A percentile compares a stretch with the other conserved stretches of the same genome.
These are phyloP conservation scores for Rhabditoides inermis DNA, from an alignment of 2,888 invertebrate species.

Conservation along the genomic window DNA sequence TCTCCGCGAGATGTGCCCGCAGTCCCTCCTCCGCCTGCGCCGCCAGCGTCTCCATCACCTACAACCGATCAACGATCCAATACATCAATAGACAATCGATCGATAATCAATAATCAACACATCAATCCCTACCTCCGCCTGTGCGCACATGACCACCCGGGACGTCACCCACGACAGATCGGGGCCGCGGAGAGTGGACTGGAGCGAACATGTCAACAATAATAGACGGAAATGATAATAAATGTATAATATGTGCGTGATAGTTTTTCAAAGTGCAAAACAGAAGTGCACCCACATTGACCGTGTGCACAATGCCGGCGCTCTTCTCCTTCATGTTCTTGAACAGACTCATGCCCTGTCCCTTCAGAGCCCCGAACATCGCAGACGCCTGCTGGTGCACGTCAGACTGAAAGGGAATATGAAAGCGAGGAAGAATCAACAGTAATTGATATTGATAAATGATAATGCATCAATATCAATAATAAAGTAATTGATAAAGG, in stretches of 20 bases:
- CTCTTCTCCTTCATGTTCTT: slow-evolving; percentile 91
- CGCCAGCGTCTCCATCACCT: slow-evolving; percentile 24
- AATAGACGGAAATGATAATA: no score
- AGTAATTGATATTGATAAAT: no score
- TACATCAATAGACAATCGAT: slow-evolving; percentile 80
- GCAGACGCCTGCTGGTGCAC: slow-evolving; percentile 52
- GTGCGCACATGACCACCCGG: slow-evolving; percentile 85
- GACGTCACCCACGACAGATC: slow-evolving; percentile 87
- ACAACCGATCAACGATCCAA: slow-evolving; percentile 74
- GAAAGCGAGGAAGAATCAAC: no score
- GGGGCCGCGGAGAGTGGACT: slow-evolving; percentile 57
- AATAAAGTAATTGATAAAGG: no score
- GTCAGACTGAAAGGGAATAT: no score
- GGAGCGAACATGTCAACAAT: no score
- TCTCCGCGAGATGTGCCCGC: slow-evolving; percentile 68
- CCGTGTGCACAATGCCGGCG: slow-evolving; percentile 89
- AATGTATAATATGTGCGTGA: no score
- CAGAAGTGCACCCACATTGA: slow-evolving; percentile 63
- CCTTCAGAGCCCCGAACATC: slow-evolving; percentile 69
- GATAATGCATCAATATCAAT: no score
- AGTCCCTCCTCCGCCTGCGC: slow-evolving; percentile 53
- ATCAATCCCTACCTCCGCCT: slow-evolving; percentile 63
- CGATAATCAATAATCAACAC: slow-evolving; percentile 57
- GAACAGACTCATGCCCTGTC: slow-evolving; percentile 82
- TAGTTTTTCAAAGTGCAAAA: no score